A percentile compares a stretch with the other conserved stretches of the same genome.
phyloP scores from a whole-genome alignment of 2,888 invertebrate genomes.

The Temnothorax ravouxi region DNA sequence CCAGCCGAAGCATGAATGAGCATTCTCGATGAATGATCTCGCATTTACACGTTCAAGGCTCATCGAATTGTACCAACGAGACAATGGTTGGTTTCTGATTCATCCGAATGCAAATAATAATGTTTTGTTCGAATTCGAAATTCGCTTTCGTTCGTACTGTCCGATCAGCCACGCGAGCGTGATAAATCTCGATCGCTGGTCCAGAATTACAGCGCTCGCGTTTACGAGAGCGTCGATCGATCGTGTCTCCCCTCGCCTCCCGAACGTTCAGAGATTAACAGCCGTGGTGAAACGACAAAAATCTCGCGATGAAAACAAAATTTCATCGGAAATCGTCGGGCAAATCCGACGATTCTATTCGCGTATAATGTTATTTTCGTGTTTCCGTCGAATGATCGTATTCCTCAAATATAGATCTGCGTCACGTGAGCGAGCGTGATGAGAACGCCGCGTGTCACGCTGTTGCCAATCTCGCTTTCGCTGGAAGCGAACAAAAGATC shows the following conservation, averaged over 20 bases:
- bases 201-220: constrained; percentile 37
- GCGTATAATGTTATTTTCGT: constrained; percentile 46
- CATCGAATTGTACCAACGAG: constrained; percentile 51
- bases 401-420: constrained; percentile 58
- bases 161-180: constrained; percentile 36
- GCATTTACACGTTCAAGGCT: constrained; percentile 55
- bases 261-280: constrained; percentile 19
- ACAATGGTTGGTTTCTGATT: constrained; percentile 50
- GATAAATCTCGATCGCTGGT: constrained; percentile 48
- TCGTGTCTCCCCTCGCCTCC: not conserved
- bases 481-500: constrained; percentile 62
- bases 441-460: constrained; percentile 52
- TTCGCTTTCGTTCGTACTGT: constrained; percentile 47
- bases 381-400: constrained; percentile 53
- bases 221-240: constrained; percentile 23
- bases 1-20: constrained; percentile 44
- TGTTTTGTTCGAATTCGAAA: constrained; percentile 53
- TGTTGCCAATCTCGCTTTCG: constrained; percentile 42
- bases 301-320: constrained; percentile 32
- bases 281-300: constrained; percentile 14
- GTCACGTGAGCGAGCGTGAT: constrained; percentile 69
- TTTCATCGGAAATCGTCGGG: constrained; percentile 16
- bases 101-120: constrained; percentile 54
- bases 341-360: constrained; percentile 40
- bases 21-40: constrained; percentile 51